Conservation (phyloP, 2,113 vertebrate species). For the Barnardius zonarius region DNA sequence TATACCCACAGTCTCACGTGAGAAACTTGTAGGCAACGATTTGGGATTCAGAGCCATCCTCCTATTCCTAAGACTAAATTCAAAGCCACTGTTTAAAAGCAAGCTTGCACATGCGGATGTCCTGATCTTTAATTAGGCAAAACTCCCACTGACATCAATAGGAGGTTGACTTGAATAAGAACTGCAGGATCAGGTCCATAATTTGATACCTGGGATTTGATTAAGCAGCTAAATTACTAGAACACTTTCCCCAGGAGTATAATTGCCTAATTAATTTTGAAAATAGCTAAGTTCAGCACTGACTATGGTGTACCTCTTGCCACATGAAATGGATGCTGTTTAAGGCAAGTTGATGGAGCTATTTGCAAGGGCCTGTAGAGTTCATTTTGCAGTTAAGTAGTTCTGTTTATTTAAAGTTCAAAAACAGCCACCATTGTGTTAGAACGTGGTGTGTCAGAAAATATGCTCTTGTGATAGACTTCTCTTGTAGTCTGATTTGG, state of each 20-base stretch:
- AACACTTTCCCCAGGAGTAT: conserved; percentile 55
- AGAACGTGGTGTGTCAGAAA: conserved; percentile 4
- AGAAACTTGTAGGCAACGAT: conserved; percentile 39
- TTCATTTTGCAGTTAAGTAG: not conserved
- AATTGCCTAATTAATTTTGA: conserved; percentile 70
- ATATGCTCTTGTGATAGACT: not conserved
- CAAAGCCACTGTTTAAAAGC: conserved; percentile 43
- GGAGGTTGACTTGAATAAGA: conserved; percentile 66
- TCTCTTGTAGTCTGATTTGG: not conserved
- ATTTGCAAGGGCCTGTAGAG: not conserved
- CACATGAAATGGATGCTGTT: not conserved
- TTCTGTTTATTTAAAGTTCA: conserved; percentile 15
- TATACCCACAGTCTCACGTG: conserved; percentile 1
- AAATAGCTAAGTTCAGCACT: conserved; percentile 60
- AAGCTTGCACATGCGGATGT: conserved; percentile 10
- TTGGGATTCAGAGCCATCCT: conserved; percentile 45
- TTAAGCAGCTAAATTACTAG: conserved; percentile 59
- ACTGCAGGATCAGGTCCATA: conserved; percentile 66
- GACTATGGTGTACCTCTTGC: conserved; percentile 22
- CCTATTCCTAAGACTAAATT: conserved; percentile 56
- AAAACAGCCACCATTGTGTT: not conserved
- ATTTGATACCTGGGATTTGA: conserved; percentile 69
- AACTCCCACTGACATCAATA: conserved; percentile 65
- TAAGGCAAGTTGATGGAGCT: conserved; percentile 31
- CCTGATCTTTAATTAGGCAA: conserved; percentile 69